Evolutionary conservation across 2,888 invertebrate species (phyloP).

Genomic region (Ichneumoninae sp.): DNA sequence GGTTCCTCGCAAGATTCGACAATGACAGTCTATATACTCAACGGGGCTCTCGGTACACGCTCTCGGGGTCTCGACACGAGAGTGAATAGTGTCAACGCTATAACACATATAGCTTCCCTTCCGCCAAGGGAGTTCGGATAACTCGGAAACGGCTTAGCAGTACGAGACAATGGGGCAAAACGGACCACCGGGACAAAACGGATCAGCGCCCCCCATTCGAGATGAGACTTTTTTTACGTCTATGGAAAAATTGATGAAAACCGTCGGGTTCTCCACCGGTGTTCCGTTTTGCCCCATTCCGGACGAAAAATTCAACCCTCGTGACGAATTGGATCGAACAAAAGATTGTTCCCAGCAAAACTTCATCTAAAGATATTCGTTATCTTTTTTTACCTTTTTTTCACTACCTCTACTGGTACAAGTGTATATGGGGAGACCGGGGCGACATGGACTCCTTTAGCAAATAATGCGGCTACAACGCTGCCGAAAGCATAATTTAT

Average conservation of each 20-base stretch:
- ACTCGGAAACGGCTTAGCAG: constrained; percentile 39
- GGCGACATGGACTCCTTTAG: too few relatives aligned
- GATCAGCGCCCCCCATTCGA: not conserved
- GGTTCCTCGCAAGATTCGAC: constrained; percentile 50
- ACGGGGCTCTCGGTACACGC: constrained; percentile 18
- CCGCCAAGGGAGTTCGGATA: constrained; percentile 42
- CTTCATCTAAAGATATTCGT: not conserved
- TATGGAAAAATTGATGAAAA: not conserved
- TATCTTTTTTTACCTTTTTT: not conserved
- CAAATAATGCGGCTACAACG: too few relatives aligned
- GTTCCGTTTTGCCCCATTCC: not conserved
- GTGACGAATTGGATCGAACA: not conserved
- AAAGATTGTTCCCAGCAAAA: not conserved
- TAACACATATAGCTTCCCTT: constrained; percentile 22
- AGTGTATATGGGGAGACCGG: not conserved
- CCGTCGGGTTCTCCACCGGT: not conserved
- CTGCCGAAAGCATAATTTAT: too few relatives aligned
- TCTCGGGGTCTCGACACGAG: constrained; percentile 41
- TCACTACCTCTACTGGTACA: not conserved
- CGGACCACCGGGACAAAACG: too few relatives aligned
- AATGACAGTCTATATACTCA: constrained; percentile 53
- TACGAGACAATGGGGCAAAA: not conserved
- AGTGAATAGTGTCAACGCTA: constrained; percentile 30
- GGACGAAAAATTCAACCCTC: not conserved
- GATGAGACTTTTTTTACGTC: not conserved